phyloP scores from a whole-genome alignment of 2,888 invertebrate species.

The Muschampia plurimacula region DNA sequence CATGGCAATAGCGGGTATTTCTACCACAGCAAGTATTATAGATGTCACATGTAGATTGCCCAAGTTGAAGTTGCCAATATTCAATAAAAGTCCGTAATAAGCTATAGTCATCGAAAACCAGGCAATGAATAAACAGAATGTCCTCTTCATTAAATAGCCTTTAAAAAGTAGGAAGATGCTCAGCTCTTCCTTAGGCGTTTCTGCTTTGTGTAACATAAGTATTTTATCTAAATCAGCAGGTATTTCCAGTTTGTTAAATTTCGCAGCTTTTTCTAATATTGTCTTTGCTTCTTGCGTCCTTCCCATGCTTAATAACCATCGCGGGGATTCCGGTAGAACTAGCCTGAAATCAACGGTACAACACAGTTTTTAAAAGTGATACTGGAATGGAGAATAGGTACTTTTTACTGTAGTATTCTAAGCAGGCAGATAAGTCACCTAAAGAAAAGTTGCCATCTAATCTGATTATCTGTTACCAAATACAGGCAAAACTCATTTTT shows the following conservation, averaged over 20 bases:
- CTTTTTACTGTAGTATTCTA: too few species aligned
- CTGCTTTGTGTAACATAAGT: slow-evolving; percentile 81
- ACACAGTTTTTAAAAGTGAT: not conserved
- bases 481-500: too few species aligned
- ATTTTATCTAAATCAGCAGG: slow-evolving; percentile 90
- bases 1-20: slow-evolving; percentile 91
- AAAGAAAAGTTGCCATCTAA: too few species aligned
- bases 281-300: slow-evolving; percentile 88
- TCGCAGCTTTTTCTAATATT: slow-evolving; percentile 88
- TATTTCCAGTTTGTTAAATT: slow-evolving; percentile 87
- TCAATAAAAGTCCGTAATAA: slow-evolving; percentile 91
- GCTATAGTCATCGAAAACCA: slow-evolving; percentile 93
- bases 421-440: too few species aligned
- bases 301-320: slow-evolving; percentile 91
- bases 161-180: slow-evolving; percentile 88
- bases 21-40: slow-evolving; percentile 90
- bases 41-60: slow-evolving; percentile 91
- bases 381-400: not conserved
- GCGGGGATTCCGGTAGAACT: slow-evolving; percentile 92
- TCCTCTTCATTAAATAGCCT: slow-evolving; percentile 88
- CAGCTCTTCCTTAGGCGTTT: slow-evolving; percentile 75
- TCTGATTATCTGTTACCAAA: too few species aligned
- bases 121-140: slow-evolving; percentile 89
- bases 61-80: slow-evolving; percentile 89
- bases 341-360: slow-evolving; percentile 82